phyloP scores from a whole-genome alignment of 1,140 invertebrate genomes.

The Micrasema longulum region DNA sequence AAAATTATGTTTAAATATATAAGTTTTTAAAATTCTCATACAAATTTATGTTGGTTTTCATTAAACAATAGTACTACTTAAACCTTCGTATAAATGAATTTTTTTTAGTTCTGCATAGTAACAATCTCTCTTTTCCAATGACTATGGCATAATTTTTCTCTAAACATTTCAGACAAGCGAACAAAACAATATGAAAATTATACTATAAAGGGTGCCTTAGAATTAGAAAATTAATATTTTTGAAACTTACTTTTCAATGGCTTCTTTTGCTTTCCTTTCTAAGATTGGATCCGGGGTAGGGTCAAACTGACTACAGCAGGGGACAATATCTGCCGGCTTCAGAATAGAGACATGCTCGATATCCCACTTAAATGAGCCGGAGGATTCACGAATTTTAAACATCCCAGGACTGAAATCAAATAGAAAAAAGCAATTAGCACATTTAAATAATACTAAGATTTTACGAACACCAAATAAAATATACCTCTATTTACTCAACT shows the following conservation, averaged over 20 bases:
- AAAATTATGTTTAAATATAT: too few relatives aligned
- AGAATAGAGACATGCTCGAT: constrained; percentile 64
- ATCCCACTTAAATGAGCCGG: constrained; percentile 63
- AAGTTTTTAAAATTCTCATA: constrained; percentile 12
- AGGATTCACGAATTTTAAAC: constrained; percentile 63
- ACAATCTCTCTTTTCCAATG: too few relatives aligned
- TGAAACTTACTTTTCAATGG: constrained; percentile 62
- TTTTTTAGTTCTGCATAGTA: too few relatives aligned
- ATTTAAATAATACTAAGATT: background rate
- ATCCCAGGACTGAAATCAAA: constrained; percentile 63
- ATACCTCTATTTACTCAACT: too few relatives aligned
- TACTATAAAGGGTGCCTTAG: too few relatives aligned
- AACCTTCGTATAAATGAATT: too few relatives aligned
- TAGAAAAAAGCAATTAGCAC: background rate
- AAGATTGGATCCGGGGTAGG: constrained; percentile 64
- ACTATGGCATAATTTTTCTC: too few relatives aligned
- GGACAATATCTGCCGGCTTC: constrained; percentile 64
- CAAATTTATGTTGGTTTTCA: too few relatives aligned
- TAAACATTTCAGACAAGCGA: too few relatives aligned
- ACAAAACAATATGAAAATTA: too few relatives aligned
- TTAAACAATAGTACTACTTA: too few relatives aligned
- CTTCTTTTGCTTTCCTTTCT: constrained; percentile 65
- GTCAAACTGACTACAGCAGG: constrained; percentile 66
- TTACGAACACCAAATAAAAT: background rate
- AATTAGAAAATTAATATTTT: too few relatives aligned